Base-by-base conservation (phyloP, 1,140 invertebrate species). In the Caerostris darwini region DNA sequence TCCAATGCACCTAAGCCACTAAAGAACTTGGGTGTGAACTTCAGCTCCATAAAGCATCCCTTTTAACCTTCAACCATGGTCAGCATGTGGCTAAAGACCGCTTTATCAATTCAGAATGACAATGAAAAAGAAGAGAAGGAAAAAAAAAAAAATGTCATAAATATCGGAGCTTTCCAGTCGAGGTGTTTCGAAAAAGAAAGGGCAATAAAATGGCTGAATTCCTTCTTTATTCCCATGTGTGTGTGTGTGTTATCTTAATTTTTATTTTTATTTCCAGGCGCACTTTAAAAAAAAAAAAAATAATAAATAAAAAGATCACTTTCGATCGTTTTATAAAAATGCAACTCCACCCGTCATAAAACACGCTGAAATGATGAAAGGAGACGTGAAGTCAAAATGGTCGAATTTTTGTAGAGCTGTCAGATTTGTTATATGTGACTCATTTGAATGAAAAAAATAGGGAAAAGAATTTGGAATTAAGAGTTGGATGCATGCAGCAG, bases 51-150 rank as follows among this genome's bases (percentile, higher is more conserved):
- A 82, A 59, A 92, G 90, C 90, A 92, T 67, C 12, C 14, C 58
- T 19, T 87, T 92, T 92, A 92, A 92, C 90, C 90, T 92, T 92
- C 90, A 92, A 71, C 10, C 77, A 14, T 92, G 91, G 81, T 92
- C 91, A 92, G 91, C 61, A 61, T 59, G 91, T 71, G 89, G 91
- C 91, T 92, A 92, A 92, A 92, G 82, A 92, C 91, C 90, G n/a
- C 59, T 85, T 92, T 86, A 92, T 92, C 91, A 92, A 92, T 92
- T 89, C 87, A 34, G 71, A 89, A 56, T 61, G 85, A 87, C 85
- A 87, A 87, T 87, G 85, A 87, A 87, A 87, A 59, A 86, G 5
- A 92, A 67, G 58, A 7, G 71, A 34, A 3, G 57, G 58, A 8
- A 19, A n/a, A 77, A n/a, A 5, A 7, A 34, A 58, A 77, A 58